Evolutionary conservation across 1,140 invertebrate species (phyloP).

Genomic region (Zeugodacus cucurbitae): DNA sequence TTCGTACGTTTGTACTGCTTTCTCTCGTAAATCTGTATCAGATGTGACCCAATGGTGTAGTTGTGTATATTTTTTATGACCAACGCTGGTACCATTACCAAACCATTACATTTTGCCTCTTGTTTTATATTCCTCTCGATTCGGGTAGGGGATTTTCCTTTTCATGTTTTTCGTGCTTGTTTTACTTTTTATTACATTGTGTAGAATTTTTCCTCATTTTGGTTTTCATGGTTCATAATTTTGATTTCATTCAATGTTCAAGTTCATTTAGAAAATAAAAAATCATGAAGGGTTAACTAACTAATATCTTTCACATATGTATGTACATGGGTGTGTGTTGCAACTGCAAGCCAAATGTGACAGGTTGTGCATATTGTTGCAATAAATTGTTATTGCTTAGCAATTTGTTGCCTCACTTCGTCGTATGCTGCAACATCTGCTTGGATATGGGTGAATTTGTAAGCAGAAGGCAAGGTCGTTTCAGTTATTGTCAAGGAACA

Average conservation of each 20-base stretch:
- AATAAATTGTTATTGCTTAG: background rate
- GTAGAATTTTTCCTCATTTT: background rate
- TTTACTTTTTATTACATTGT: background rate
- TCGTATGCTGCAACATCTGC: background rate
- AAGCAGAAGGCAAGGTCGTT: conserved; percentile 29
- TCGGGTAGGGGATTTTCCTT: background rate
- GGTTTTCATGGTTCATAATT: conserved; percentile 28
- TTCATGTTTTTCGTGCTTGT: background rate
- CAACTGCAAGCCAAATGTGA: background rate
- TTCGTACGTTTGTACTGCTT: background rate
- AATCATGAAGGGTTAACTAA: background rate
- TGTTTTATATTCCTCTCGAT: background rate
- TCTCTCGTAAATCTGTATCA: conserved; percentile 10
- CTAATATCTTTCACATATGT: background rate
- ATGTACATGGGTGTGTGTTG: background rate
- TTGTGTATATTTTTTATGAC: conserved; percentile 28
- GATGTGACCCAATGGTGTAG: conserved; percentile 35
- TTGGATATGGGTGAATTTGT: background rate
- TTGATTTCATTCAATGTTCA: background rate
- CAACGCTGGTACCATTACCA: conserved; percentile 13
- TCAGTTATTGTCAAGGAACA: background rate
- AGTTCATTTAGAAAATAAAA: background rate
- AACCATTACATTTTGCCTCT: background rate
- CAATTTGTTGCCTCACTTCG: background rate
- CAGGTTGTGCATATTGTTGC: background rate